Evolutionary conservation across 2,888 invertebrate species (phyloP), one percentile per base, ranked within the genome.

Genomic region (Hemaris fuciformis): DNA sequence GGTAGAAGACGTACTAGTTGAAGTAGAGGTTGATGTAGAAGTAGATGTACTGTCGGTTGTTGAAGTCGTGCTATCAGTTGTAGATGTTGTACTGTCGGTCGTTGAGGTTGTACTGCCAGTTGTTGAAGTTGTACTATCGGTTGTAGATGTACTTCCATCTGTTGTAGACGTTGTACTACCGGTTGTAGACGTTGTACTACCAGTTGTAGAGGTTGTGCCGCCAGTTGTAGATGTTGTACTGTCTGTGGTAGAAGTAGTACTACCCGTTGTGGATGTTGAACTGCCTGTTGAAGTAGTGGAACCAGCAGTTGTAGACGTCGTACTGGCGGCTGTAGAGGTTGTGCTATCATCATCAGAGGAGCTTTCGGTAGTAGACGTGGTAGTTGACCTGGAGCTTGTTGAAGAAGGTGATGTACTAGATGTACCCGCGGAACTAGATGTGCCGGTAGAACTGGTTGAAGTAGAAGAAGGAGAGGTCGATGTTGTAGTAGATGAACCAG

Each of bases 331-430:
- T 31, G 31, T 4, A 8, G 31, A 31, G 10, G 7, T 31, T 8
- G 31, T 8, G n/a, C n/a, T n/a, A 38, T 38, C 38, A 3, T 3
- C 38, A n/a, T 2, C 38, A n/a, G 38, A 38, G 38, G 38, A 10
- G n/a, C 13, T 64, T 56, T 68, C 60, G 43, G 66, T 67, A 42
- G 66, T 58, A 4, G 65, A 63, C 0, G 67, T 57, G 20, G 61
- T 62, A 8, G 61, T 64, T 27, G 69, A 41, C 3, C n/a, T n/a
- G n/a, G n/a, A n/a, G n/a, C n/a, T n/a, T n/a, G n/a, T 34, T 13
- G 34, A 34, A 3, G 34, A 34, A 34, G 34, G 34, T 3, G 1
- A 2, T 34, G 34, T 10, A 8, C 10, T 38, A 38, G 38, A 31
- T 31, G 31, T 8, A 31, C 3, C 31, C 10, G 31, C n/a, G n/a